Evolutionary conservation across 2,113 vertebrate species (phyloP).

Genomic region (Xyrauchen texanus): DNA sequence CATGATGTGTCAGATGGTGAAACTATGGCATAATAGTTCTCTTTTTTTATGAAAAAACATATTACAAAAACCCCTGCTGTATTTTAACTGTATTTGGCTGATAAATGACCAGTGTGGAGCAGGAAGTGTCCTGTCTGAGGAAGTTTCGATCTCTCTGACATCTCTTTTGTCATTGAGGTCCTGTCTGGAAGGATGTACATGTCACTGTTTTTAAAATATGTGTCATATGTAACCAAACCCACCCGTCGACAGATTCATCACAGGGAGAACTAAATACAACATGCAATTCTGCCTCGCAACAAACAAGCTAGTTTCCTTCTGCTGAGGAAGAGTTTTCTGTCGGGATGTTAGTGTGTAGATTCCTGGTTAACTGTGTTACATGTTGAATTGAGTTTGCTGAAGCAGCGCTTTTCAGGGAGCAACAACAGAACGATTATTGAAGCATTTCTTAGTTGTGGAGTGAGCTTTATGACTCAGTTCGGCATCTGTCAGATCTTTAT

Average conservation of each 20-base stretch:
- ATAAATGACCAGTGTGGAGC: background rate
- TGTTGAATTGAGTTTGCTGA: background rate
- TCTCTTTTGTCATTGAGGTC: conserved; percentile 1
- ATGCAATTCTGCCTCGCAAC: background rate
- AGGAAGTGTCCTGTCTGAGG: conserved; percentile 43
- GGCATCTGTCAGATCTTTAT: too few relatives aligned
- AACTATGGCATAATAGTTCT: background rate
- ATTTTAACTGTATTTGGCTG: background rate
- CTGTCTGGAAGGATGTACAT: conserved; percentile 46
- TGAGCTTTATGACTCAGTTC: too few relatives aligned
- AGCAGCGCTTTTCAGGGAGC: conserved; percentile 21
- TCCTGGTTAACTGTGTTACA: conserved; percentile 27
- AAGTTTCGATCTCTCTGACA: conserved; percentile 43
- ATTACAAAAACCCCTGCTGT: background rate
- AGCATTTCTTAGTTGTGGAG: too few relatives aligned
- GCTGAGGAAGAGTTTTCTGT: conserved; percentile 24
- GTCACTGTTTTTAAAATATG: background rate
- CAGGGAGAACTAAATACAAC: background rate
- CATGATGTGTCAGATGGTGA: too few relatives aligned
- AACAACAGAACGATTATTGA: too few relatives aligned
- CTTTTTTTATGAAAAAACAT: background rate
- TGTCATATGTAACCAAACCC: conserved; percentile 8
- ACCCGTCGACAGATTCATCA: background rate
- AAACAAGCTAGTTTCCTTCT: background rate
- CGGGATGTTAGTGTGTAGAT: background rate